Evolutionary conservation across 1,140 invertebrate genomes (phyloP), one percentile per base, ranked within the genome.

Genomic region (Ceratosolen solmsi): DNA sequence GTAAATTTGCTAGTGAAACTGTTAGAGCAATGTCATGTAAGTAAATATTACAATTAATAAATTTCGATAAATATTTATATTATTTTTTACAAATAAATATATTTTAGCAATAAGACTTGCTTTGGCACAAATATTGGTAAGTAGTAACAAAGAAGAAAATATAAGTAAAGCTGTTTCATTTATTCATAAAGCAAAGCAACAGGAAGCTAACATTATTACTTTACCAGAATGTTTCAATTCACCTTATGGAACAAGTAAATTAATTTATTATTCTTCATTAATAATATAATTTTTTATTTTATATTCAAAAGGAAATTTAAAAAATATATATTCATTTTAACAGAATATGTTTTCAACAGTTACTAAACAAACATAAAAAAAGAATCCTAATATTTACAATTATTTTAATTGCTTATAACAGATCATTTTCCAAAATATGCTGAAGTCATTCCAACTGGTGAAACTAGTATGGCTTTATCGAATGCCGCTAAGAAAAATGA

Each of bases 191-290:
- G 97, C 96, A 4, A 95, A 95, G 86, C 88, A 94, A 80, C 92
- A 94, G 74, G 94, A 96, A 25, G 96, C 97, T 0, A 93, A 96
- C 58, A 86, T 99, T 36, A 93, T 98, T 22, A 94, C 94, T 0
- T 88, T 99, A 20, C 97, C 97, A 0, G 97, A 99, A 93, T 98
- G 97, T 87, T 99, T 98, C 86, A 99, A 98, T 91, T 97, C 95
- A 41, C 97, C 97, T 0, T 99, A 98, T 92, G 97, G 97, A 83
- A 96, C 96, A 46, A 92, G 95, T 95, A 93, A 77, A 58, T 81
- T 33, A 33, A 49, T 33, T 22, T n/a, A 9, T 15, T 60, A 13
- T 36, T 9, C 2, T 33, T 68, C 33, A 38, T 38, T 3, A 22
- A 38, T 38, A 38, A 68, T 27, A 17, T 68, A 5, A 38, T 20